Conservation (phyloP, 1,140 invertebrate species). For the Bombus affinis region DNA sequence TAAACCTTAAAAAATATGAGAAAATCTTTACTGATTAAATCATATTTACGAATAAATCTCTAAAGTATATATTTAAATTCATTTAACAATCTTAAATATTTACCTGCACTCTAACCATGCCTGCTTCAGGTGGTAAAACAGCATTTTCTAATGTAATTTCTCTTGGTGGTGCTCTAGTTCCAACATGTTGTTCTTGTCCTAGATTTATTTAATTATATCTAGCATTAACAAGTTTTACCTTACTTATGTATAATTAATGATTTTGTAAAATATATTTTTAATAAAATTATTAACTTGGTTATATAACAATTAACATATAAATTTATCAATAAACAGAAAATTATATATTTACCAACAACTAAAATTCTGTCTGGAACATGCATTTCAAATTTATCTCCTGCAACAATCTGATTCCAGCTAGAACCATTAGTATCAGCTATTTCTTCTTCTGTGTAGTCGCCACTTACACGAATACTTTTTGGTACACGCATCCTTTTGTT, state of each 20-base stretch:
- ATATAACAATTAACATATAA: not conserved
- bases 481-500: constrained; percentile 91
- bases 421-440: constrained; percentile 83
- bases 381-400: constrained; percentile 91
- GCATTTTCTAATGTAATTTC: constrained; percentile 93
- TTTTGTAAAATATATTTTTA: not conserved
- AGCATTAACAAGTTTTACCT: constrained; percentile 1
- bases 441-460: constrained; percentile 86
- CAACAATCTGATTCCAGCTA: constrained; percentile 84
- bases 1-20: not conserved
- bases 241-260: not conserved
- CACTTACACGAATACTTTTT: constrained; percentile 88
- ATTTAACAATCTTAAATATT: constrained; percentile 39
- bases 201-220: constrained; percentile 4
- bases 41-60: not conserved
- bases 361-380: constrained; percentile 95
- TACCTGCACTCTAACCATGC: constrained; percentile 87
- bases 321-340: not conserved
- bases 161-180: constrained; percentile 90
- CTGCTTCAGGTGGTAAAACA: constrained; percentile 88
- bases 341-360: constrained; percentile 85
- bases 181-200: constrained; percentile 92
- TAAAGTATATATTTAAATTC: not conserved
- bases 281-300: not conserved
- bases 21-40: not conserved